Conservation (phyloP, 2,888 invertebrate species). For the Amblyjoppa fuscipennis region DNA sequence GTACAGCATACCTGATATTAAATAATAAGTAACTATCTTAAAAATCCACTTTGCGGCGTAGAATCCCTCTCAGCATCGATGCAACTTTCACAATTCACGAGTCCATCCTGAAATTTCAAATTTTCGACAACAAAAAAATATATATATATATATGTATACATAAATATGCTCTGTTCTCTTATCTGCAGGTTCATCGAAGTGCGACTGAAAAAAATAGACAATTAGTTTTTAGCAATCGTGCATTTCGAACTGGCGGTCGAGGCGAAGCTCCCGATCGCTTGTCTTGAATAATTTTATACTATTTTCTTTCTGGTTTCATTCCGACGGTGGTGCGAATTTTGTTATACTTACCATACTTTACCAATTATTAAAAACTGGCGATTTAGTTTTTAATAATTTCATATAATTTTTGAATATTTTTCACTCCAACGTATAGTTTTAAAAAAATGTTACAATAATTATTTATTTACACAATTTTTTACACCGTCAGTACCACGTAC, state of each 20-base stretch:
- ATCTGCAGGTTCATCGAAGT: neutral
- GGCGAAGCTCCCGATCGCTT: neutral
- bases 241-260: neutral
- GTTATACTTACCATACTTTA: no score
- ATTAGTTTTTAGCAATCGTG: neutral
- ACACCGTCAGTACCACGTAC: no score
- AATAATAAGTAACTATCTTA: conserved; percentile 83
- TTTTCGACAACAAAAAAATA: neutral
- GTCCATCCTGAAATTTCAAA: neutral
- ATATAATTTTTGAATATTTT: no score
- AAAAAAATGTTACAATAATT: no score
- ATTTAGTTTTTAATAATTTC: no score
- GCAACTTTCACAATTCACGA: neutral
- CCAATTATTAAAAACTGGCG: no score
- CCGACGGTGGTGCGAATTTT: neutral
- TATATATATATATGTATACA: no score
- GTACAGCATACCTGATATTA: conserved; percentile 84
- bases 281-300: neutral
- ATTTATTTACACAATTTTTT: no score
- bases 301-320: neutral
- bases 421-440: no score
- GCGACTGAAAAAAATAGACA: neutral
- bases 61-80: neutral
- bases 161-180: neutral
- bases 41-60: conserved; percentile 60